Conservation (phyloP, 2,113 vertebrate species). For the Hypanus sabinus region DNA sequence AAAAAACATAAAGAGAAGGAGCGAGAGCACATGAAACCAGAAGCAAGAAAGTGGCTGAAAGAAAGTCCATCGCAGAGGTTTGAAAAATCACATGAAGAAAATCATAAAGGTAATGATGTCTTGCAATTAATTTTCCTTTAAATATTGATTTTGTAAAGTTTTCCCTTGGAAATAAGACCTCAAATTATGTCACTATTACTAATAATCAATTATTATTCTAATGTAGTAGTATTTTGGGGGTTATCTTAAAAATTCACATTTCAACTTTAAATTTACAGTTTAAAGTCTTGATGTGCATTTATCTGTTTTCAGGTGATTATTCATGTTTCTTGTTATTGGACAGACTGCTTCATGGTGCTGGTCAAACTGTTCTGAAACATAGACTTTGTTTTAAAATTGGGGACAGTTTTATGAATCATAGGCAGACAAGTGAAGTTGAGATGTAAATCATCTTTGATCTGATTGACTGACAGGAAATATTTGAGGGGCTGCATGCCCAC, state of each 20-base stretch:
- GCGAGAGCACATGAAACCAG: slow-evolving; percentile 54
- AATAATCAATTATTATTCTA: not conserved
- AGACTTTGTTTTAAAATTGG: not conserved
- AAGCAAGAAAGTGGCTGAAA: slow-evolving; percentile 54
- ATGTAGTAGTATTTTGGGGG: not conserved
- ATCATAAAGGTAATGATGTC: slow-evolving; percentile 54
- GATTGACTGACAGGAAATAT: not conserved
- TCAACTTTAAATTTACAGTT: not conserved
- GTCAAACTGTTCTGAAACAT: not conserved
- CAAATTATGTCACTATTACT: not conserved
- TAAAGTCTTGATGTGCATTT: not conserved
- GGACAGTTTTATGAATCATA: no score
- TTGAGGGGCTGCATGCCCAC: not conserved
- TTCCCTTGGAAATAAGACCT: not conserved
- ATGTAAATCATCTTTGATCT: not conserved
- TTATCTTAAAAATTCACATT: not conserved
- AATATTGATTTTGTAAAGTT: not conserved
- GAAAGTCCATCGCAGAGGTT: slow-evolving; percentile 44
- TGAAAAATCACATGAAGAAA: slow-evolving; percentile 55
- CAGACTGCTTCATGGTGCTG: not conserved
- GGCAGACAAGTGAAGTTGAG: not conserved
- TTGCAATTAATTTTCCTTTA: not conserved
- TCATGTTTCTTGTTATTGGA: not conserved
- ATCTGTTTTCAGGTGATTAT: not conserved
- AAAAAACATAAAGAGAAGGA: slow-evolving; percentile 68